Percentiles rank a stretch among this genome's conserved stretches.
phyloP scores from a whole-genome alignment of 1,140 invertebrate genomes.

The Lamellibrachia luymesi region DNA sequence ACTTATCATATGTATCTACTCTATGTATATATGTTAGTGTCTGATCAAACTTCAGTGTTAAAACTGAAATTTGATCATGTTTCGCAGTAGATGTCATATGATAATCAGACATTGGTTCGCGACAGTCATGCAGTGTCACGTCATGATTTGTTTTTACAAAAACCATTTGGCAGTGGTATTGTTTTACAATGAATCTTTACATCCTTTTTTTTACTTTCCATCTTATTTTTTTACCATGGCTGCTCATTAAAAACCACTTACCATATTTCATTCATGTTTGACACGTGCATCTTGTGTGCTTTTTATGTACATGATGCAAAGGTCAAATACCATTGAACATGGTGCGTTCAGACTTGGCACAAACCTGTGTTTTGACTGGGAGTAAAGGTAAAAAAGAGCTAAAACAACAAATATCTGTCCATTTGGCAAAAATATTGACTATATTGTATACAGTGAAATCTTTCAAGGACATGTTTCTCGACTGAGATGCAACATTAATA shows the following conservation, averaged over 20 bases:
- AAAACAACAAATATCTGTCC: background rate
- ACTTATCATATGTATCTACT: background rate
- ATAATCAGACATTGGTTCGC: background rate
- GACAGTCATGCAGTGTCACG: background rate
- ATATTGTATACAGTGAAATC: background rate
- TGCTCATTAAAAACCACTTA: constrained; percentile 1
- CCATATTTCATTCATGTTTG: background rate
- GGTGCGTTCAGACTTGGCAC: too few relatives aligned
- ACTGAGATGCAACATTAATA: background rate
- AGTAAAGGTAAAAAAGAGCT: background rate
- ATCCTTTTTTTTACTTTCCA: background rate
- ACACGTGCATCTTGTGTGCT: background rate
- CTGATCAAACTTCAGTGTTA: background rate
- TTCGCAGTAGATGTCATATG: background rate
- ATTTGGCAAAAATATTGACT: background rate
- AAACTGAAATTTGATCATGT: background rate
- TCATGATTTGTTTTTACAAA: background rate
- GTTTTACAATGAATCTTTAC: background rate
- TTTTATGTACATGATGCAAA: background rate
- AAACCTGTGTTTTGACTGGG: background rate
- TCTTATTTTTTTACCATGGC: background rate
- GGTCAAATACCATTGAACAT: background rate
- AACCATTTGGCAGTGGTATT: background rate
- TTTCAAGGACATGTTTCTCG: background rate
- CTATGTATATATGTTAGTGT: background rate